Conservation (phyloP, 2,888 invertebrate genomes). For the Oscheius sp. region DNA sequence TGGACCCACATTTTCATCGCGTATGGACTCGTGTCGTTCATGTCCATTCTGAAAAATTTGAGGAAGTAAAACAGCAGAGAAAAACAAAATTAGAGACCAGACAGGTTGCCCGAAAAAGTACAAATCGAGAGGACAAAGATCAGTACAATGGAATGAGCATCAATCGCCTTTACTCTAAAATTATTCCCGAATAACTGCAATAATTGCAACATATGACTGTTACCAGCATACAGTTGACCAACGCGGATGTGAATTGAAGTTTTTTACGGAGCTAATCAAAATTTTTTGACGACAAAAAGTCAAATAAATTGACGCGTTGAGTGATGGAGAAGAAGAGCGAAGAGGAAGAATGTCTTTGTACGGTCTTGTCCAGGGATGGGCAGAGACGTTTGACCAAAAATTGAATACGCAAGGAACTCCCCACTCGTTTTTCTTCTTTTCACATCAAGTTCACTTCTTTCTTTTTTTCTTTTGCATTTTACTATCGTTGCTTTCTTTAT, state of each 20-base stretch:
- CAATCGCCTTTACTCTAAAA: not conserved
- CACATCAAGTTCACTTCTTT: not conserved
- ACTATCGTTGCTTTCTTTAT: too few relatives aligned
- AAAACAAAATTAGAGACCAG: not conserved
- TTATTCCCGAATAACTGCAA: not conserved
- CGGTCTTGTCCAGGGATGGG: not conserved
- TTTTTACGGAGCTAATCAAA: too few relatives aligned
- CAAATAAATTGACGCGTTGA: too few relatives aligned
- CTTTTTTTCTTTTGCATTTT: too few relatives aligned
- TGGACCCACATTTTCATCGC: constrained; percentile 62
- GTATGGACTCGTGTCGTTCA: constrained; percentile 24
- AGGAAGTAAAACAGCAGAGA: not conserved
- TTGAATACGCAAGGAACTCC: not conserved
- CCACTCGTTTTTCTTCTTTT: not conserved
- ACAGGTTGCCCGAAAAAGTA: not conserved
- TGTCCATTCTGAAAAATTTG: constrained; percentile 6
- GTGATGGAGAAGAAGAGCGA: too few relatives aligned
- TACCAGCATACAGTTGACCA: not conserved
- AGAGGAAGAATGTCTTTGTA: too few relatives aligned
- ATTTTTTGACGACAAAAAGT: too few relatives aligned
- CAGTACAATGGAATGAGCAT: not conserved
- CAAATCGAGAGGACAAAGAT: not conserved
- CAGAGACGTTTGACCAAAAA: not conserved
- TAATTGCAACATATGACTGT: not conserved
- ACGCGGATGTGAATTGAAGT: too few relatives aligned